Evolutionary conservation across 2,113 vertebrate genomes (phyloP).

Genomic region (Gopherus evgoodei): DNA sequence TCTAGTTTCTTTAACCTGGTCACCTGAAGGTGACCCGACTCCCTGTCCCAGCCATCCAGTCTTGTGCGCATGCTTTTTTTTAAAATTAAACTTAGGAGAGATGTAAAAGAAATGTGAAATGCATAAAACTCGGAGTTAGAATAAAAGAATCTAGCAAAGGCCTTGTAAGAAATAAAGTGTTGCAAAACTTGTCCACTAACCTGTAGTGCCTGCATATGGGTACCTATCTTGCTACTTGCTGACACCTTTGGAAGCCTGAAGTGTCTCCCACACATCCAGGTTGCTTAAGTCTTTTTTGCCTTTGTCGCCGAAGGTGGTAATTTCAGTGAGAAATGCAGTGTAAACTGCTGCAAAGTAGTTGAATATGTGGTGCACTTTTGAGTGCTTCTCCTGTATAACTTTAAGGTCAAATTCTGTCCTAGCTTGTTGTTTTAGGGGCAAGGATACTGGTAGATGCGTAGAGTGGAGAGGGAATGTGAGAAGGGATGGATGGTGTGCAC

Average conservation of each 20-base stretch:
- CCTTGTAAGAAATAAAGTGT: not conserved
- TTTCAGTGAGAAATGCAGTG: not conserved
- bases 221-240: not conserved
- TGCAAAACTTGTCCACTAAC: not conserved
- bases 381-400: not conserved
- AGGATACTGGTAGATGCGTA: not conserved
- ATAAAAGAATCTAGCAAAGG: not conserved
- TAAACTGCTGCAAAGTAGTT: not conserved
- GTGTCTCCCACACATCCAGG: not conserved
- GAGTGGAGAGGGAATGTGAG: not conserved
- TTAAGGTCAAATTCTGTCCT: not conserved
- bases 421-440: not conserved
- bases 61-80: not conserved
- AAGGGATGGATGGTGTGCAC: not conserved
- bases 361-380: not conserved
- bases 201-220: not conserved
- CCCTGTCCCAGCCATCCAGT: rapidly evolving
- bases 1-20: rapidly evolving
- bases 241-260: not conserved
- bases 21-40: not conserved
- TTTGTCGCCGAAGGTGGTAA: not conserved
- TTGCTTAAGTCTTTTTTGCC: not conserved
- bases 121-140: not conserved
- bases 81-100: not conserved
- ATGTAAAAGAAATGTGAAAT: not conserved